Evolutionary conservation across 2,113 vertebrate species (phyloP), one percentile per base, ranked within the genome.

Genomic region (Catharus minimus): DNA sequence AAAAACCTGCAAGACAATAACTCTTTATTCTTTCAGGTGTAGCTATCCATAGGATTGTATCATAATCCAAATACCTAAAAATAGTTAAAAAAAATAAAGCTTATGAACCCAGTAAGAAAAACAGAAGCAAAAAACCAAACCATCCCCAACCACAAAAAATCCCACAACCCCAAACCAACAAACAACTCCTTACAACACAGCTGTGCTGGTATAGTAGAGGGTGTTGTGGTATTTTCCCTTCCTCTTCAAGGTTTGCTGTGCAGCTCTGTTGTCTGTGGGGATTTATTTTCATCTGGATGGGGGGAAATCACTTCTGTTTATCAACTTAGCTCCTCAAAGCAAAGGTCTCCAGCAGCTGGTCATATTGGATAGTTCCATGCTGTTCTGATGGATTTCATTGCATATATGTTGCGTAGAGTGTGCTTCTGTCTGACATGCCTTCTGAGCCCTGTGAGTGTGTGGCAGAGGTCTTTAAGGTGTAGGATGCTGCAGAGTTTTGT

Each of bases 131-230:
- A 46, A 38, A 30, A 3, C 6, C 12, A 27, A 65, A 52, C 27
- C 10, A 27, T 12, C 19, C n/a, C 10, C 21, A 71, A 13, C 15
- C 13, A 15, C 15, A 27, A 83, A 69, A 75, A 43, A 1, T 0
- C 7, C 7, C 14, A 27, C 36, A 8, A 20, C 11, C 30, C 20
- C 13, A 43, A 82, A 36, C 3, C 32, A 57, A 8, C 49, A 43
- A 58, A 41, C 52, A n/a, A 0, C 0, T 5, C 18, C 21, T 65
- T 17, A 0, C 13, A 30, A 0, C 11, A 1, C 4, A 32, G 50
- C 61, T 68, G 24, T 41, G 41, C 67, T 92, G 33, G n/a, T 73
- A 3, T 0, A 67, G 36, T 5, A 50, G 50, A 8, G 26, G 24
- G 2, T 79, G 58, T 44, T 14, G 9, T 19, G 36, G 6, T 61